Conservation (phyloP, 2,888 invertebrate genomes). For the Lagria hirta region DNA sequence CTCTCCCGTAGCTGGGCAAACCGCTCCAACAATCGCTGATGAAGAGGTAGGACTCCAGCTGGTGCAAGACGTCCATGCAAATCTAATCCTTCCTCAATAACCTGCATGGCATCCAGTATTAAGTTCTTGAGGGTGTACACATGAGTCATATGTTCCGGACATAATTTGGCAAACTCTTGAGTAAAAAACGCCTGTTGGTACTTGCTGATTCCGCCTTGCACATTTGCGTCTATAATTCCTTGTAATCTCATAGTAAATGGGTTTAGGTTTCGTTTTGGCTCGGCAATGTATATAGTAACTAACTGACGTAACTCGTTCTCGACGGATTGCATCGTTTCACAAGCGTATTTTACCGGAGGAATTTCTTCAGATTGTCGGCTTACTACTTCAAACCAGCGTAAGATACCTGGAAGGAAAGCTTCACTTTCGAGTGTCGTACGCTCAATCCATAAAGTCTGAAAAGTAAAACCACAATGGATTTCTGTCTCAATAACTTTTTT, state of each 20-base stretch:
- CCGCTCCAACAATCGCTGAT: constrained; percentile 84
- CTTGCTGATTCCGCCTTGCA: constrained; percentile 92
- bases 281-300: constrained; percentile 76
- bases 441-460: constrained; percentile 89
- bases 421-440: constrained; percentile 83
- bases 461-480: too few species aligned
- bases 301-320: constrained; percentile 83
- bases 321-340: constrained; percentile 90
- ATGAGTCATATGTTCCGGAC: constrained; percentile 61
- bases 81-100: constrained; percentile 79
- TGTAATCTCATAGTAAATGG: constrained; percentile 87
- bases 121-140: constrained; percentile 64
- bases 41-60: constrained; percentile 85
- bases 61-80: constrained; percentile 87
- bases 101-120: constrained; percentile 76
- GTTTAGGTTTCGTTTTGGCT: constrained; percentile 82
- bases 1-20: constrained; percentile 82
- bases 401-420: constrained; percentile 83
- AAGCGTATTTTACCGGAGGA: constrained; percentile 82
- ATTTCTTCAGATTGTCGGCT: constrained; percentile 73
- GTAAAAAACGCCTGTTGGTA: constrained; percentile 94
- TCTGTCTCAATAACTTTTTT: not conserved
- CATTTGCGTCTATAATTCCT: constrained; percentile 94
- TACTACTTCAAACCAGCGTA: constrained; percentile 91
- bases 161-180: constrained; percentile 68